A percentile compares a stretch with the other conserved stretches of the same genome.
Conservation (phyloP, 2,113 vertebrate species). For the Cnemophilus loriae region DNA sequence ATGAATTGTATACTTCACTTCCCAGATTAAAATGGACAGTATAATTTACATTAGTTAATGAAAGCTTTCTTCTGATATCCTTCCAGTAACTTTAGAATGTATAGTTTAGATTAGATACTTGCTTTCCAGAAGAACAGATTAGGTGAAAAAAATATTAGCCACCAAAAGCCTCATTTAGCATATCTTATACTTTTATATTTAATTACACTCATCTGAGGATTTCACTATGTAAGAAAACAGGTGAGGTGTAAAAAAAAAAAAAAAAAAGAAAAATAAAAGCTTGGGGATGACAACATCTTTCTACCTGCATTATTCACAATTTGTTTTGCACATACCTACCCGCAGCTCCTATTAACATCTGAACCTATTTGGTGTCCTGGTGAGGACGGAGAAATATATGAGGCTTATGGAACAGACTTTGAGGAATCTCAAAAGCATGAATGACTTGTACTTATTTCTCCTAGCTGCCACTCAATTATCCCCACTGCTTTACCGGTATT, state of each 20-base stretch:
- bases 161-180: not conserved
- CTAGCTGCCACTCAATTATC: not conserved
- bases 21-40: not conserved
- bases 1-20: not conserved
- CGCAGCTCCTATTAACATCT: not conserved
- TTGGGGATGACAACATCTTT: not conserved
- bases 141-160: not conserved
- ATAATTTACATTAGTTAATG: not conserved
- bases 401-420: not conserved
- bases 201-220: not conserved
- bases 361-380: not conserved
- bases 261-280: not conserved
- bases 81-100: not conserved
- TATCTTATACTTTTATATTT: not conserved
- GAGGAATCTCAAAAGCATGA: not conserved
- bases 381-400: not conserved
- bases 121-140: not conserved
- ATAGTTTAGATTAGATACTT: not conserved
- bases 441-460: not conserved
- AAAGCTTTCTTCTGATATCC: not conserved
- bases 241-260: fast-evolving
- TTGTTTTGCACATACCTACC: not conserved
- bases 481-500: not conserved
- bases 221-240: not conserved
- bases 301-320: not conserved